These are phyloP conservation scores for Caenorhabditis wallacei DNA, from an alignment of 2,888 invertebrate species.

Conservation along the genomic window DNA sequence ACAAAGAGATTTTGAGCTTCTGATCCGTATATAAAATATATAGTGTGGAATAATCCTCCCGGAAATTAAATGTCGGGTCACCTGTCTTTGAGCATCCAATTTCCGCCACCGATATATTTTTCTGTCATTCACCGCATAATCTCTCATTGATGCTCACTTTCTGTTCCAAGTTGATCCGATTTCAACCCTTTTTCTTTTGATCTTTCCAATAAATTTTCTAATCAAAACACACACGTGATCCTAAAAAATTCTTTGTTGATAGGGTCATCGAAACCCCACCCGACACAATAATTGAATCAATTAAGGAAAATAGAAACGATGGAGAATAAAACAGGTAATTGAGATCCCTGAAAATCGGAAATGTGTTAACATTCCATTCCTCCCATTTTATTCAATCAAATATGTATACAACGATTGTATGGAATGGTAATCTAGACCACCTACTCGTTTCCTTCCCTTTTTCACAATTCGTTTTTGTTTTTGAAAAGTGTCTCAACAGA, in stretches of 20 bases:
- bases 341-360: constrained; percentile 58
- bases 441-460: neutral
- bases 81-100: constrained; percentile 52
- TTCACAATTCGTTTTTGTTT: neutral
- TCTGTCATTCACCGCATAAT: constrained; percentile 10
- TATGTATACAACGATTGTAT: constrained; percentile 30
- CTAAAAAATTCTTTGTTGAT: constrained; percentile 23
- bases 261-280: constrained; percentile 53
- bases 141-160: neutral
- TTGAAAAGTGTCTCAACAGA: constrained; percentile 42
- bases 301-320: constrained; percentile 28
- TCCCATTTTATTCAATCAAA: neutral
- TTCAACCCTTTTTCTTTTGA: constrained; percentile 20
- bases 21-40: neutral
- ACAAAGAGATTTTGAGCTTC: constrained; percentile 9
- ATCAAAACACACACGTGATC: constrained; percentile 43
- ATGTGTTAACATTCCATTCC: constrained; percentile 43
- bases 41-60: constrained; percentile 15
- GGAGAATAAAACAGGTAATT: constrained; percentile 26
- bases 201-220: neutral
- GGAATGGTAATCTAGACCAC: constrained; percentile 41
- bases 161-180: constrained; percentile 27
- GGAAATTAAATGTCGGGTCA: constrained; percentile 37
- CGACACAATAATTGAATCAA: constrained; percentile 53
- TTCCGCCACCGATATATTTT: constrained; percentile 14